A percentile compares a stretch with the other conserved stretches of the same genome.
Evolutionary conservation across 2,888 invertebrate genomes (phyloP).

Genomic region (Oxyteleia sp.): DNA sequence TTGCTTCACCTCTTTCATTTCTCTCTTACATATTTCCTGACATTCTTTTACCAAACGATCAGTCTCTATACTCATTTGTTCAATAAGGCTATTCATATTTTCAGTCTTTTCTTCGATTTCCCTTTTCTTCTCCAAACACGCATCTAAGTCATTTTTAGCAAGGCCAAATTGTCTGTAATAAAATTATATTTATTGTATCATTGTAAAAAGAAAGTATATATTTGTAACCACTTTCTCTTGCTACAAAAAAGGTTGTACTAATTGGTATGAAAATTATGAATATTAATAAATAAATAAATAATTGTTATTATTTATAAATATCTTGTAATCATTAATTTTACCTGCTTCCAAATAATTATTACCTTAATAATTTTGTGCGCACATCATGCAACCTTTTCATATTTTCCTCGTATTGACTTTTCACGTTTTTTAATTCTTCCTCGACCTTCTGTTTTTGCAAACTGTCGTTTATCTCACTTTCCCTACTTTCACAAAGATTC

Average conservation of each 20-base stretch:
- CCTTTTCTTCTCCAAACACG: conserved; percentile 13
- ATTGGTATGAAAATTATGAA: no score
- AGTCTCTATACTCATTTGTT: conserved; percentile 28
- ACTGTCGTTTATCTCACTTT: not conserved
- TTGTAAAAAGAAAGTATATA: no score
- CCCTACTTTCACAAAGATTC: not conserved
- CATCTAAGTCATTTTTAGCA: conserved; percentile 20
- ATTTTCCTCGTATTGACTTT: not conserved
- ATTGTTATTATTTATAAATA: no score
- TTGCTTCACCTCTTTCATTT: conserved; percentile 39
- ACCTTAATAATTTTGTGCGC: conserved; percentile 7
- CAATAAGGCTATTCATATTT: conserved; percentile 9
- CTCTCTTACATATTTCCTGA: conserved; percentile 53
- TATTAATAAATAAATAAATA: no score
- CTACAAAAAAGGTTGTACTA: no score
- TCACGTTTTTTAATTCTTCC: conserved; percentile 16
- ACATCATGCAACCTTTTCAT: conserved; percentile 3
- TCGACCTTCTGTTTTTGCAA: conserved; percentile 12
- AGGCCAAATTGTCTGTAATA: conserved; percentile 20
- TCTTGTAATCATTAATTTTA: no score
- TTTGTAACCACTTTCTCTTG: no score
- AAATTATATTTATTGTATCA: not conserved
- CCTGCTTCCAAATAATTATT: no score
- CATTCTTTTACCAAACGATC: conserved; percentile 55
- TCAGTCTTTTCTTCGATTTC: conserved; percentile 19